A percentile compares a stretch with the other conserved stretches of the same genome.
These are phyloP conservation scores for Chironomus riparius DNA, from an alignment of 2,888 invertebrate genomes.

Conservation along the genomic window DNA sequence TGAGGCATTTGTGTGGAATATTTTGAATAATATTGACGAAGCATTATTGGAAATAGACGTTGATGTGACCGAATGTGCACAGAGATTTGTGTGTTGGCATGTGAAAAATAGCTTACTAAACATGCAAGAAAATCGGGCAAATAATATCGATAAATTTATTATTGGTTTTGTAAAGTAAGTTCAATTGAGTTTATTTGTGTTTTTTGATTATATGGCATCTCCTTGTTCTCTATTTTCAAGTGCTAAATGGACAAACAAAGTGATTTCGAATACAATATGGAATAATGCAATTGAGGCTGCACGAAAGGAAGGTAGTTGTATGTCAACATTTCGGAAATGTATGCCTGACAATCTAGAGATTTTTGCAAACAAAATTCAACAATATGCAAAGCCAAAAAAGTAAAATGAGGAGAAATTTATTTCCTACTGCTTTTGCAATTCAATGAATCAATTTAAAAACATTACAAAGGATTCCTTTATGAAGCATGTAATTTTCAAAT, in stretches of 20 bases:
- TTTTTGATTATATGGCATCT: neutral
- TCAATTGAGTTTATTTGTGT: neutral
- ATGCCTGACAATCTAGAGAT: neutral
- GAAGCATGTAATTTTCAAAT: no score
- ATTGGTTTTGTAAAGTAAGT: conserved; percentile 36
- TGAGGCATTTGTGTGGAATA: conserved; percentile 29
- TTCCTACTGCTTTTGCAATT: neutral
- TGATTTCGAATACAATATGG: neutral
- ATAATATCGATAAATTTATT: conserved; percentile 44
- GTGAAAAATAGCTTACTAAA: conserved; percentile 41
- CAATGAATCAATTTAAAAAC: neutral
- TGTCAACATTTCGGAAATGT: neutral
- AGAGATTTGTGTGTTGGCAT: conserved; percentile 49
- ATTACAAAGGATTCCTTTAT: no score
- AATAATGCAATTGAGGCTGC: neutral
- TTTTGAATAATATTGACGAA: conserved; percentile 46
- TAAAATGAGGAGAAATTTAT: no score
- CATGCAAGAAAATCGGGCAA: conserved; percentile 38
- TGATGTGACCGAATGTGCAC: conserved; percentile 52
- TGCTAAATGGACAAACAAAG: neutral
- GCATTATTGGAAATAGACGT: conserved; percentile 49
- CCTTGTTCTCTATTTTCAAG: neutral
- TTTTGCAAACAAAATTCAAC: neutral
- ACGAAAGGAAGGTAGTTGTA: neutral
- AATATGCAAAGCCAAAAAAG: conserved; percentile 6